Percentiles rank a stretch among this genome's conserved stretches.
Evolutionary conservation across 2,888 invertebrate genomes (phyloP).

Genomic region (Lithophane socia): DNA sequence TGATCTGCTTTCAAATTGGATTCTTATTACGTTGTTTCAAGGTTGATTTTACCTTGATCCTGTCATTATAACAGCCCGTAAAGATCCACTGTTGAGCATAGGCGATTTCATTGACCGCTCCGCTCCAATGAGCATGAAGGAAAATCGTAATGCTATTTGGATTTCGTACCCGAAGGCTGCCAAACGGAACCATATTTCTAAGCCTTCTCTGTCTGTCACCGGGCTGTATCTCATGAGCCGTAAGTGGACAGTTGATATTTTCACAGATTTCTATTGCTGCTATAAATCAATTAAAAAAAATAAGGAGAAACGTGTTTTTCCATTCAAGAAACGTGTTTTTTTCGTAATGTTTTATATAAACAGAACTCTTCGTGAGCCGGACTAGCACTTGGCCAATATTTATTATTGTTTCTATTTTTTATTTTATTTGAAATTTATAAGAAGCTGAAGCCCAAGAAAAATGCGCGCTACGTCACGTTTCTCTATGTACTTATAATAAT

Average conservation of each 20-base stretch:
- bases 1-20: conserved; percentile 7
- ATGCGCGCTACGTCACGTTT: background rate
- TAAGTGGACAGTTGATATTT: too few relatives aligned
- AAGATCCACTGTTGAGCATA: conserved; percentile 9
- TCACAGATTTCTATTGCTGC: too few relatives aligned
- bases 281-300: too few relatives aligned
- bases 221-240: too few relatives aligned
- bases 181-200: too few relatives aligned
- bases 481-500: background rate
- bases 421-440: background rate
- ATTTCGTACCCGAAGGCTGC: too few relatives aligned
- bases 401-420: background rate
- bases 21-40: background rate
- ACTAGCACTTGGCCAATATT: background rate
- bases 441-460: background rate
- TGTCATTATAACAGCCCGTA: background rate
- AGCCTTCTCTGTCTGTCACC: too few relatives aligned
- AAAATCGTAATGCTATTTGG: conserved; percentile 2
- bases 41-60: conserved; percentile 32
- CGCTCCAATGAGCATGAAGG: conserved; percentile 13
- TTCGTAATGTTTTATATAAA: too few relatives aligned
- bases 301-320: too few relatives aligned
- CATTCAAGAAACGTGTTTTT: too few relatives aligned
- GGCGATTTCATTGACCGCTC: conserved; percentile 27
- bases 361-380: too few relatives aligned